phyloP scores from a whole-genome alignment of 2,113 vertebrate genomes.

The Gasterosteus aculeatus region DNA sequence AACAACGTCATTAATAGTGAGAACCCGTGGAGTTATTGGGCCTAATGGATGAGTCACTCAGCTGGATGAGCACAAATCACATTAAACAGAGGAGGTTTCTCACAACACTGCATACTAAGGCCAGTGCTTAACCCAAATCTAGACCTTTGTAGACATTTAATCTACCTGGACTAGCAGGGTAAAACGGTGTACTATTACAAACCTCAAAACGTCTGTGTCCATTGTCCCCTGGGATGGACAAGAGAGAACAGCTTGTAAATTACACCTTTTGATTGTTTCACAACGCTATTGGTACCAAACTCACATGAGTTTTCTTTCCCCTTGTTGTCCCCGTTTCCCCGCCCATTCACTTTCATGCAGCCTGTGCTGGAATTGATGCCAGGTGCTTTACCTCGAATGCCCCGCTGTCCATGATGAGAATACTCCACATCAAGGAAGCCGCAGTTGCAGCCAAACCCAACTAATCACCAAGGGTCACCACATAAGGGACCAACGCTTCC shows the following conservation, averaged over 20 bases:
- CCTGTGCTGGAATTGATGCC: conserved; percentile 67
- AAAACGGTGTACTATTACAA: conserved; percentile 55
- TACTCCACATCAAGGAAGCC: conserved; percentile 75
- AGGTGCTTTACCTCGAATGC: conserved; percentile 77
- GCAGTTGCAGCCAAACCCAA: conserved; percentile 64
- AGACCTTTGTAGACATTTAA: conserved; percentile 23
- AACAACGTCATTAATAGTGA: conserved; percentile 63
- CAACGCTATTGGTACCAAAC: conserved; percentile 52
- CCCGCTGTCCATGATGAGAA: conserved; percentile 58
- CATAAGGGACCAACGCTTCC: conserved; percentile 64
- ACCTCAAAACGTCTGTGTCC: conserved; percentile 34
- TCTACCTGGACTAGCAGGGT: conserved; percentile 15
- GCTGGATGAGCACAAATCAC: conserved; percentile 49
- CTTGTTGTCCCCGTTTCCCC: conserved; percentile 38
- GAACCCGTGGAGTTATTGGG: conserved; percentile 57
- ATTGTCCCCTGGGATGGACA: conserved; percentile 43
- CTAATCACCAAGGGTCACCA: conserved; percentile 64
- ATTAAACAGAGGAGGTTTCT: conserved; percentile 38
- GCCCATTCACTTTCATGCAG: conserved; percentile 65
- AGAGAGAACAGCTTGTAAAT: conserved; percentile 63
- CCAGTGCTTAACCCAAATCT: neutral
- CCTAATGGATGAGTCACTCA: conserved; percentile 38
- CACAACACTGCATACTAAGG: conserved; percentile 29
- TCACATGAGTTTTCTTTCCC: conserved; percentile 46
- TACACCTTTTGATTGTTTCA: conserved; percentile 64